These are phyloP conservation scores for Calliopsis andreniformis DNA, from an alignment of 1,140 invertebrate genomes.

Conservation along the genomic window DNA sequence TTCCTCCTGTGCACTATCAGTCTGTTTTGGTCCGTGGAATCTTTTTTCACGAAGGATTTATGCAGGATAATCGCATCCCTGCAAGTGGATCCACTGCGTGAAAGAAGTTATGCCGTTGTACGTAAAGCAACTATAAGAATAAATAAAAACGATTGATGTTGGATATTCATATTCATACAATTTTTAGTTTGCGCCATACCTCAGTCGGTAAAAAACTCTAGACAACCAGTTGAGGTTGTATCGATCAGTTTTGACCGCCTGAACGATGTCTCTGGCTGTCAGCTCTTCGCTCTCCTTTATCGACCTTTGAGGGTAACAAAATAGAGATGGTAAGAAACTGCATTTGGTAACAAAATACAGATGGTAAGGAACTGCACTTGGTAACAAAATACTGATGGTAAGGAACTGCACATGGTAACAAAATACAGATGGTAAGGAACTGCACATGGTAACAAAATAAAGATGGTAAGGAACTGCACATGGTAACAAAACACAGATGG, in stretches of 20 bases:
- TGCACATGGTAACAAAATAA: conserved; percentile 28
- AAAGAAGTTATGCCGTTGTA: conserved; percentile 70
- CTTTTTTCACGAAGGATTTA: background rate
- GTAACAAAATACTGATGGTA: too few species aligned
- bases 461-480: too few species aligned
- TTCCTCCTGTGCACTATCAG: background rate
- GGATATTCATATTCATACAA: too few species aligned
- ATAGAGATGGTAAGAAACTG: too few species aligned
- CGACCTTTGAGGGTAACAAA: conserved; percentile 47
- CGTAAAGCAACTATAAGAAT: conserved; percentile 70
- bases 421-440: too few species aligned
- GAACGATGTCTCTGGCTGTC: conserved; percentile 71
- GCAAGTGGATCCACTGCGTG: conserved; percentile 69
- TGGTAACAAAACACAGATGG: conserved; percentile 35
- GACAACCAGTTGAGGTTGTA: conserved; percentile 69
- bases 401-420: conserved; percentile 12
- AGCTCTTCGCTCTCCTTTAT: conserved; percentile 65
- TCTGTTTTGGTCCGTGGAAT: background rate
- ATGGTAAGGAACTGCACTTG: too few species aligned
- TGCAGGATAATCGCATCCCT: conserved; percentile 52
- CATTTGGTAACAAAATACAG: background rate
- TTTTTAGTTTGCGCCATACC: too few species aligned
- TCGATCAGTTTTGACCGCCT: conserved; percentile 71
- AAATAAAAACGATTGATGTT: background rate
- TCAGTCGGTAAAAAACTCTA: conserved; percentile 66